Evolutionary conservation across 2,888 invertebrate species (phyloP).

Genomic region (Andrena bicolor): DNA sequence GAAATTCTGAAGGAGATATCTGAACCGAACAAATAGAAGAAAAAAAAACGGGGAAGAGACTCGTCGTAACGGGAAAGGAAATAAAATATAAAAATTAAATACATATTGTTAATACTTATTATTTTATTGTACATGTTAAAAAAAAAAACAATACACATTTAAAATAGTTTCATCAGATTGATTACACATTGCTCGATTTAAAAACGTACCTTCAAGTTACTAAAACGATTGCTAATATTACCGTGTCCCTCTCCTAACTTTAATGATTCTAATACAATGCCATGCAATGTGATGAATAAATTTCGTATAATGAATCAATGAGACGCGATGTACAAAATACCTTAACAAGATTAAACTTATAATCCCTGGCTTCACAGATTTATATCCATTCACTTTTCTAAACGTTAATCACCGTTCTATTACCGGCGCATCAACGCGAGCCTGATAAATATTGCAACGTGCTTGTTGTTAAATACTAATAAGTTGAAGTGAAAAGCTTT

Average conservation of each 20-base stretch:
- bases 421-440: constrained; percentile 11
- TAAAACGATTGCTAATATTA: constrained; percentile 23
- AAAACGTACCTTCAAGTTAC: constrained; percentile 18
- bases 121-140: constrained; percentile 85
- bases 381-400: constrained; percentile 9
- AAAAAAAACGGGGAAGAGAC: constrained; percentile 40
- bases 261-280: constrained; percentile 22
- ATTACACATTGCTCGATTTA: constrained; percentile 46
- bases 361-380: constrained; percentile 15
- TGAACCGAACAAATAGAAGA: constrained; percentile 28
- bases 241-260: background rate
- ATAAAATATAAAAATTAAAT: constrained; percentile 78
- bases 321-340: constrained; percentile 15
- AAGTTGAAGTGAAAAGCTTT: constrained; percentile 39
- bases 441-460: constrained; percentile 16
- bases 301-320: constrained; percentile 17
- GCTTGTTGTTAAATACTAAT: constrained; percentile 37
- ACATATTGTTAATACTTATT: constrained; percentile 82
- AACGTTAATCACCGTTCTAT: constrained; percentile 17
- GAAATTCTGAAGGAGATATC: constrained; percentile 2
- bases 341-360: constrained; percentile 2
- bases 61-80: constrained; percentile 77
- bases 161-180: constrained; percentile 52
- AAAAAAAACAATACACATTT: constrained; percentile 76
- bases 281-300: constrained; percentile 24